A percentile compares a stretch with the other conserved stretches of the same genome.
phyloP scores from a whole-genome alignment of 92 coral and sea anemone species.

The Porites divaricata region DNA sequence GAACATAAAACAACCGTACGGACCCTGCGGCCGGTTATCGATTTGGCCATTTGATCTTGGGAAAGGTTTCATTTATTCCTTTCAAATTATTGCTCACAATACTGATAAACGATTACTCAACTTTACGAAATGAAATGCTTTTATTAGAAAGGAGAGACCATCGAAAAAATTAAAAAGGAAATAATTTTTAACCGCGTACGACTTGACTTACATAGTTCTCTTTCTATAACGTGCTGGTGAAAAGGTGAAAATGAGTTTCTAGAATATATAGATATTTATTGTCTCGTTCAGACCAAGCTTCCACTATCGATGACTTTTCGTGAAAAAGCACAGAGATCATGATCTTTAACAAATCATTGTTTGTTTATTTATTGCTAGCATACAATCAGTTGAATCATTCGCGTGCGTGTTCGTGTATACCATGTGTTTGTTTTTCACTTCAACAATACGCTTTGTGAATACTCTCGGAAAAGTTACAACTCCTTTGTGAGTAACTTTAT shows the following conservation, averaged over 20 bases:
- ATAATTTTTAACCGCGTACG: not conserved
- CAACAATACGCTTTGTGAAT: constrained; percentile 9
- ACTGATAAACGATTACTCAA: not conserved
- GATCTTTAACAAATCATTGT: constrained; percentile 17
- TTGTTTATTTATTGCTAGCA: constrained; percentile 22
- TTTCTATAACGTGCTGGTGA: constrained; percentile 2
- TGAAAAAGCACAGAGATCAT: not conserved
- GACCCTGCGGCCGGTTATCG: not conserved
- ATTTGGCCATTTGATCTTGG: constrained; percentile 14
- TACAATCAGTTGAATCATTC: not conserved
- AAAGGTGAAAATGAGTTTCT: not conserved
- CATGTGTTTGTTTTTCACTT: constrained; percentile 41
- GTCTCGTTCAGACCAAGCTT: constrained; percentile 19
- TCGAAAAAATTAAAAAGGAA: not conserved
- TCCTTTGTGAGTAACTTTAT: not conserved
- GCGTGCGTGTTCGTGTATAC: constrained; percentile 4
- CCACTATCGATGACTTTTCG: constrained; percentile 14
- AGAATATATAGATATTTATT: not conserved
- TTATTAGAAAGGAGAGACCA: not conserved
- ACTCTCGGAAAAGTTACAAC: constrained; percentile 11
- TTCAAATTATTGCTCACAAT: not conserved
- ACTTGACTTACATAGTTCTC: not conserved
- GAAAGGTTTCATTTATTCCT: constrained; percentile 9
- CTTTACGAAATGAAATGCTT: not conserved
- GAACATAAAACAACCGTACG: not conserved